Evolutionary conservation across 2,888 invertebrate species (phyloP), one percentile per base, ranked within the genome.

Genomic region (Caenorhabditis sinica): DNA sequence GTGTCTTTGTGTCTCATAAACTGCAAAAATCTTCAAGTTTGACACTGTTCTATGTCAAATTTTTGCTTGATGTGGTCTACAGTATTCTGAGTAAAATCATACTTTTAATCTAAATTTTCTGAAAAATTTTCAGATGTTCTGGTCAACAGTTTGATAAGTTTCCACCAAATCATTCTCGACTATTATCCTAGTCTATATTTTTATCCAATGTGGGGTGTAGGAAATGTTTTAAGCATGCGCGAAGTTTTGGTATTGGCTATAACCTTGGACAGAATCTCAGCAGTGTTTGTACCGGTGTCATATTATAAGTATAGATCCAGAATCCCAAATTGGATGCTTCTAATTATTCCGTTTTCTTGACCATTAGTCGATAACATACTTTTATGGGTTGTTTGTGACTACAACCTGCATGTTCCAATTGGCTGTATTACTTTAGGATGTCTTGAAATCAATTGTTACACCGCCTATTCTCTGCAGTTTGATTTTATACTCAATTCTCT

Each of bases 361-460:
- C n/a, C 23, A 15, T 1, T 20, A 0, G 23, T 43, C 0, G 53
- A 69, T 13, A 53, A 69, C 9, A 6, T 20, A 0, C 6, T 71
- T n/a, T 36, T 58, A 13, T 71, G 58, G 71, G 23, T 71, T 15
- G n/a, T 60, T 9, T 60, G 60, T 28, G n/a, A 33, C 3, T 33
- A 60, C n/a, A 33, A 28, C 33, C n/a, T 36, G 8, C 4, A 20
- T 25, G 5, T 56, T 56, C 56, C 56, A 0, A 9, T 11, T 2
- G 56, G 28, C 15, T 56, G 56, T 28, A 15, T 28, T 4, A 56
- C 56, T 0, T 6, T 28, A 15, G 56, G 11, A 6, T 56, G 56
- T 23, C 15, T 28, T 11, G 28, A 15, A 4, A 28, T 23, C 20
- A 56, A 3, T 5, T 56, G 56, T 49, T 45, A 45, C 9, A n/a